These are phyloP conservation scores for Pristionchus mayeri DNA, from an alignment of 2,888 invertebrate genomes.

Conservation along the genomic window DNA sequence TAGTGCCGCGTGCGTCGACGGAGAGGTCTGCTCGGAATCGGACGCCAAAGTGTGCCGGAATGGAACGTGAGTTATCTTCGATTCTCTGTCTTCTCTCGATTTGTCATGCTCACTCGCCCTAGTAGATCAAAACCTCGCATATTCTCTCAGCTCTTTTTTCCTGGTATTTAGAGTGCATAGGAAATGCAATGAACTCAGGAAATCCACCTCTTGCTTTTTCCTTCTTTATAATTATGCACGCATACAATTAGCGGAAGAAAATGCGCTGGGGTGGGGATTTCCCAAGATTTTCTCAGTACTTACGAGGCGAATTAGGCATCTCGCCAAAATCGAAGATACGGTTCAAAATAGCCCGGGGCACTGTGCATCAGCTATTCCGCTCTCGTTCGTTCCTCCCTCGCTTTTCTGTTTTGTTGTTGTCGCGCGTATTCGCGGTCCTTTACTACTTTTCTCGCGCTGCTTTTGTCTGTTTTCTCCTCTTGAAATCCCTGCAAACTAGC, in stretches of 20 bases:
- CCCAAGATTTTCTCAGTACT: too few relatives aligned
- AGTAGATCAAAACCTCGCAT: too few relatives aligned
- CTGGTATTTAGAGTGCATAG: too few relatives aligned
- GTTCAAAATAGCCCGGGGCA: conserved; percentile 24
- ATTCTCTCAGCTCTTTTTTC: too few relatives aligned
- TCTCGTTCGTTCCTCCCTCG: neutral
- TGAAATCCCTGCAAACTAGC: neutral
- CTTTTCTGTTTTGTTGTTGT: too few relatives aligned
- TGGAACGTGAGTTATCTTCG: conserved; percentile 73
- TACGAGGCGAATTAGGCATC: too few relatives aligned
- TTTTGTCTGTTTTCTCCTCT: neutral
- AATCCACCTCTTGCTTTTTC: too few relatives aligned
- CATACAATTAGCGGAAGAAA: neutral
- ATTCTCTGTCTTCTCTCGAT: neutral
- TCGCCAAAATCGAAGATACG: neutral
- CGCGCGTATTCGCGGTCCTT: neutral
- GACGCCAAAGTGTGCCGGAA: conserved; percentile 72
- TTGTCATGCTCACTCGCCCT: too few relatives aligned
- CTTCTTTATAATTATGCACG: neutral
- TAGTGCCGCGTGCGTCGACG: conserved; percentile 51
- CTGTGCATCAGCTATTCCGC: neutral
- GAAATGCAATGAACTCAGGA: too few relatives aligned
- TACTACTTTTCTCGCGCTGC: neutral
- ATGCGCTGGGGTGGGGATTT: neutral
- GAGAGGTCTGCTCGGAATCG: conserved; percentile 64